Percentiles rank a stretch among this genome's conserved stretches.
Conservation (phyloP, 2,113 vertebrate genomes). For the Cyanoliseus patagonus region DNA sequence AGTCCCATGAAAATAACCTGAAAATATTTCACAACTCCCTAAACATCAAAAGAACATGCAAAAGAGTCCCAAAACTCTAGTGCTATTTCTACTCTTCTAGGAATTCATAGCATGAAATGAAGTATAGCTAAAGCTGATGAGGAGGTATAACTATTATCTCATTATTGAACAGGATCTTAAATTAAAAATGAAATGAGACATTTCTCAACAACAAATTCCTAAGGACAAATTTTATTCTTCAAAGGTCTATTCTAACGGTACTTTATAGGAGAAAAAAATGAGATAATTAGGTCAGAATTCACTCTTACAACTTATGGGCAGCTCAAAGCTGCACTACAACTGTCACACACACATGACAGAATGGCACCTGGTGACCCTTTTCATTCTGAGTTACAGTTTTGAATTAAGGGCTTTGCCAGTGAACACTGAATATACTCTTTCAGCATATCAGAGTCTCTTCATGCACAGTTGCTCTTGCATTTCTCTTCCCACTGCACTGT, state of each 20-base stretch:
- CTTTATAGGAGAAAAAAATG: neutral
- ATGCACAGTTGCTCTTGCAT: neutral
- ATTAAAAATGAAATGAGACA: neutral
- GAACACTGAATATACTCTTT: neutral
- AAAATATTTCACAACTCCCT: neutral
- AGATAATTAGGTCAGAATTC: neutral
- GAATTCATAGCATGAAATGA: neutral
- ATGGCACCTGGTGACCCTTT: neutral
- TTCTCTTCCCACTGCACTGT: neutral
- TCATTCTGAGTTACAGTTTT: neutral
- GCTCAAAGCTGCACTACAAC: neutral
- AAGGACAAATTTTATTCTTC: neutral
- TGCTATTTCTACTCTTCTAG: neutral
- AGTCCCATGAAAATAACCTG: neutral
- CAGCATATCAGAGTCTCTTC: neutral
- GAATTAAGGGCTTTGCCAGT: neutral
- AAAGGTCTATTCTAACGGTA: neutral
- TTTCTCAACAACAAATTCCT: neutral
- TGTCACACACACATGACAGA: neutral
- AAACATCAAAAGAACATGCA: neutral
- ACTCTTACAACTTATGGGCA: neutral
- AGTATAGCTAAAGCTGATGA: neutral
- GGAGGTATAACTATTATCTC: neutral
- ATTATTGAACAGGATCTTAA: neutral
- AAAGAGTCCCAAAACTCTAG: neutral